Evolutionary conservation across 2,113 vertebrate species (phyloP).

Genomic region (Barnardius zonarius): DNA sequence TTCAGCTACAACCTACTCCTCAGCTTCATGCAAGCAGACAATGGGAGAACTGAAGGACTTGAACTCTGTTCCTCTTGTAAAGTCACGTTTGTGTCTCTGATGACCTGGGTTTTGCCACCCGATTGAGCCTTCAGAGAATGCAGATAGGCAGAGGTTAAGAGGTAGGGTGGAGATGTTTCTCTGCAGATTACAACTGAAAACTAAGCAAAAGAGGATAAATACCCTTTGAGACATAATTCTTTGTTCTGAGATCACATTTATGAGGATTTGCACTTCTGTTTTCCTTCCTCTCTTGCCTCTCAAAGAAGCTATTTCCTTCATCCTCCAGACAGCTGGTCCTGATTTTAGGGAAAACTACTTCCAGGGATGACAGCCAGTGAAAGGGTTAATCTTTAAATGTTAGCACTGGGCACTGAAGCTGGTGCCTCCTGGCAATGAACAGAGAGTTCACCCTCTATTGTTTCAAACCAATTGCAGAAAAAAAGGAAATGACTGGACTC

Average conservation of each 20-base stretch:
- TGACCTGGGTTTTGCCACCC: neutral
- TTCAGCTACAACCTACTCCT: neutral
- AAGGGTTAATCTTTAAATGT: neutral
- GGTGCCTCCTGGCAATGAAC: neutral
- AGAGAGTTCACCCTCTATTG: neutral
- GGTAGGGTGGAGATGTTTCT: neutral
- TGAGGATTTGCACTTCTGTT: neutral
- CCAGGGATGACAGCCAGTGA: neutral
- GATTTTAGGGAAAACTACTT: neutral
- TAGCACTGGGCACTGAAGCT: accelerated
- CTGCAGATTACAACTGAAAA: neutral
- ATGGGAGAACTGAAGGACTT: neutral
- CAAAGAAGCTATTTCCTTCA: neutral
- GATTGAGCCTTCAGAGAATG: neutral
- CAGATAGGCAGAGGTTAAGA: neutral
- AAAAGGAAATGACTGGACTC: neutral
- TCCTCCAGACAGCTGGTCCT: neutral
- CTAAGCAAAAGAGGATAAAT: neutral
- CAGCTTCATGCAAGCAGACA: neutral
- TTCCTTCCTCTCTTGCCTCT: neutral
- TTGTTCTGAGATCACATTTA: neutral
- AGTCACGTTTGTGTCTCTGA: neutral
- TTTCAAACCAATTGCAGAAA: slow-evolving; percentile 1
- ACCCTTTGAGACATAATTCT: neutral
- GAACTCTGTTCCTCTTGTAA: neutral